Conservation (phyloP, 2,888 invertebrate species). For the Osedax frankpressi region DNA sequence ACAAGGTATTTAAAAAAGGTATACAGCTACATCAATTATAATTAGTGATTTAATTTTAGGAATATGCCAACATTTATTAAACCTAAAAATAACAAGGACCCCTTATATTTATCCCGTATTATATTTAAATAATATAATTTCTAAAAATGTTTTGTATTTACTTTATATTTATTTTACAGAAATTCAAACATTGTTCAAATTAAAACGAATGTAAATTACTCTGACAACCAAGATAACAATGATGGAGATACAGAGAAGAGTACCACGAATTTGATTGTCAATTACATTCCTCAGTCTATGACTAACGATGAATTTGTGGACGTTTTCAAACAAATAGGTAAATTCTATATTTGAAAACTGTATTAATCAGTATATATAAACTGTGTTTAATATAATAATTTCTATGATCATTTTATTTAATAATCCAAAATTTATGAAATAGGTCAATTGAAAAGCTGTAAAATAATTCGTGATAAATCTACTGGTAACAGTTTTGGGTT, state of each 20-base stretch:
- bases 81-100: too few species aligned
- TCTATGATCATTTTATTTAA: neutral
- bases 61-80: too few species aligned
- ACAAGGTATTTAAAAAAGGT: too few species aligned
- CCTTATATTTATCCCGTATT: too few species aligned
- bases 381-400: neutral
- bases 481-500: neutral
- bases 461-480: neutral
- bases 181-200: neutral
- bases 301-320: neutral
- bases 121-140: too few species aligned
- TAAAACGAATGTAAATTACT: neutral
- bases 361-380: neutral
- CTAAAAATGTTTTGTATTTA: too few species aligned
- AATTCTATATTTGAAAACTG: neutral
- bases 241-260: neutral
- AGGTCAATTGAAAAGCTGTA: neutral
- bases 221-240: neutral
- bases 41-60: too few species aligned
- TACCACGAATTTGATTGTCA: neutral
- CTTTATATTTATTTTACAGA: neutral
- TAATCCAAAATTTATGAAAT: neutral
- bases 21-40: too few species aligned
- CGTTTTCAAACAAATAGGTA: neutral
- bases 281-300: neutral